Conservation (phyloP, 2,888 invertebrate genomes). For the Aphrophora alni region DNA sequence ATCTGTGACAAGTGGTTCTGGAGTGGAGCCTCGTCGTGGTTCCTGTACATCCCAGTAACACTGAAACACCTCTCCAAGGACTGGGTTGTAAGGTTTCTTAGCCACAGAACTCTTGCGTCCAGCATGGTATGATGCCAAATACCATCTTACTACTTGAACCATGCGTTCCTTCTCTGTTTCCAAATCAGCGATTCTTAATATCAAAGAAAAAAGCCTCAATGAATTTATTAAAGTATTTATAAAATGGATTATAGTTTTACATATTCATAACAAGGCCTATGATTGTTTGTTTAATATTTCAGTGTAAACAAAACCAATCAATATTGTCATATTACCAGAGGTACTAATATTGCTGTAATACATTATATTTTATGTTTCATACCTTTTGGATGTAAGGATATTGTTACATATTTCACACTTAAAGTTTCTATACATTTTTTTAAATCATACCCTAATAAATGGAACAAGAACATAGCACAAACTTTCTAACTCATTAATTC, state of each 20-base stretch:
- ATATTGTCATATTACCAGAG: too few relatives aligned
- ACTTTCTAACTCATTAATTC: too few relatives aligned
- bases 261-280: neutral
- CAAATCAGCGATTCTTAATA: slow-evolving; percentile 89
- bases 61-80: slow-evolving; percentile 94
- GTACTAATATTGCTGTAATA: too few relatives aligned
- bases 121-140: slow-evolving; percentile 97
- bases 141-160: slow-evolving; percentile 95
- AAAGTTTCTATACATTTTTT: too few relatives aligned
- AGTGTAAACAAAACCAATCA: too few relatives aligned
- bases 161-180: slow-evolving; percentile 87
- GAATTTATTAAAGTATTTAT: neutral
- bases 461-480: too few relatives aligned
- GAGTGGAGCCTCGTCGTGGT: neutral
- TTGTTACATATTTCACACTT: too few relatives aligned
- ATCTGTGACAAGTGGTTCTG: slow-evolving; percentile 63
- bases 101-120: slow-evolving; percentile 96
- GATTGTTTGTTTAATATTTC: too few relatives aligned
- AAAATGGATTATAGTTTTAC: neutral
- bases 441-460: too few relatives aligned
- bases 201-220: slow-evolving; percentile 7
- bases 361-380: too few relatives aligned
- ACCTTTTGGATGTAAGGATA: too few relatives aligned
- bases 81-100: slow-evolving; percentile 99
- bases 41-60: slow-evolving; percentile 80